Evolutionary conservation across 2,888 invertebrate genomes (phyloP).

Genomic region (Xestia sexstrigata): DNA sequence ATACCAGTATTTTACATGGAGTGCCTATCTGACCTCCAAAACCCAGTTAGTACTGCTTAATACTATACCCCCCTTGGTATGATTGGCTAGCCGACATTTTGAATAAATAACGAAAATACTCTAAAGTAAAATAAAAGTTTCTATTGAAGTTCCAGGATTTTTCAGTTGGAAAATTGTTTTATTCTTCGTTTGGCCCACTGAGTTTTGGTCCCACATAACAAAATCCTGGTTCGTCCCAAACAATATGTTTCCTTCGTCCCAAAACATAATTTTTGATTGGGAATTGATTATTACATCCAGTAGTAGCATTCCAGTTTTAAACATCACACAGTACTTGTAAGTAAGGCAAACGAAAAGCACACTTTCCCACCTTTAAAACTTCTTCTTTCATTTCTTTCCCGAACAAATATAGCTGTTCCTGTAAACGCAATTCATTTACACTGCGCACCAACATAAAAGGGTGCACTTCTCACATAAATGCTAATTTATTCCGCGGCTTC

Average conservation of each 20-base stretch:
- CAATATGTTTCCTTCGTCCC: too few species aligned
- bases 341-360: neutral
- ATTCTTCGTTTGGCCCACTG: too few species aligned
- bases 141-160: neutral
- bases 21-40: too few species aligned
- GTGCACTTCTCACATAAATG: slow-evolving; percentile 49
- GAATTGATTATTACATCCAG: too few species aligned
- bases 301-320: neutral
- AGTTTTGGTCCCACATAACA: too few species aligned
- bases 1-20: too few species aligned
- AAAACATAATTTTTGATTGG: too few species aligned
- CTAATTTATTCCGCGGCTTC: slow-evolving; percentile 53
- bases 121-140: neutral
- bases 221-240: too few species aligned
- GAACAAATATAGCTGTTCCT: slow-evolving; percentile 13
- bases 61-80: too few species aligned
- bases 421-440: slow-evolving; percentile 31
- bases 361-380: neutral
- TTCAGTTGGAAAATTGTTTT: neutral
- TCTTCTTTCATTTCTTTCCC: slow-evolving; percentile 10
- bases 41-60: too few species aligned
- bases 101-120: neutral
- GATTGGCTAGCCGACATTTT: too few species aligned
- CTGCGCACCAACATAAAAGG: slow-evolving; percentile 22
- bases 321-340: neutral